Evolutionary conservation across 2,797 vertebrate genomes (phyloP).

Genomic region (Enteromius viviparus): DNA sequence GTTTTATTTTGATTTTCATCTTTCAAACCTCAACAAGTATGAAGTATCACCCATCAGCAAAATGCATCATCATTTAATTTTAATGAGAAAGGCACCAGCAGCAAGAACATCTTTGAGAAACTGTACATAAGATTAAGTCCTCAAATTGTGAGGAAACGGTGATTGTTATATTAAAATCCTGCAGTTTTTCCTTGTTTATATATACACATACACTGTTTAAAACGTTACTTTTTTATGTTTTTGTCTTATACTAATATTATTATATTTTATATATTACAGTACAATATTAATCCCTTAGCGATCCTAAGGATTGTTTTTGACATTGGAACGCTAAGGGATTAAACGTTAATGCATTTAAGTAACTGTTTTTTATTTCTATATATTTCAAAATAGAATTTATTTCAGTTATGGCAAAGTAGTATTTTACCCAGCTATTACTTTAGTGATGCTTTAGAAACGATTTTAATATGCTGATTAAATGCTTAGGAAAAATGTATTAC

Average conservation of each 20-base stretch:
- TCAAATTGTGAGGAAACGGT: not conserved
- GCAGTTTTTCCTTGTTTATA: not conserved
- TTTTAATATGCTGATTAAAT: not conserved
- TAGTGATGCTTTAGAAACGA: not conserved
- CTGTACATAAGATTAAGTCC: not conserved
- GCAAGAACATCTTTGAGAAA: constrained; percentile 2
- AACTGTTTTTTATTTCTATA: not conserved
- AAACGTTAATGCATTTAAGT: not conserved
- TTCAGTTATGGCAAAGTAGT: not conserved
- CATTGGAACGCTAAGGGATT: not conserved
- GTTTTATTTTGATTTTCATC: constrained; percentile 3
- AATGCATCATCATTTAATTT: not conserved
- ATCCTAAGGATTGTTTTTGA: too few relatives aligned
- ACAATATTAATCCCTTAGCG: too few relatives aligned
- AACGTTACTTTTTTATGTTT: not conserved
- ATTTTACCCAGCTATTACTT: not conserved
- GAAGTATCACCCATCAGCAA: constrained; percentile 19
- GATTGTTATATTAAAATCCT: not conserved
- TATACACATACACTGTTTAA: not conserved
- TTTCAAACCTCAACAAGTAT: not conserved
- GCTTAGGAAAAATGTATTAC: not conserved
- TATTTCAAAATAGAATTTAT: not conserved
- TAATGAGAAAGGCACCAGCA: constrained; percentile 2
- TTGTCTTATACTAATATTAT: not conserved
- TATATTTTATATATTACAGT: too few relatives aligned